Evolutionary conservation across 2,797 vertebrate species (phyloP).

Genomic region (Chanos chanos): DNA sequence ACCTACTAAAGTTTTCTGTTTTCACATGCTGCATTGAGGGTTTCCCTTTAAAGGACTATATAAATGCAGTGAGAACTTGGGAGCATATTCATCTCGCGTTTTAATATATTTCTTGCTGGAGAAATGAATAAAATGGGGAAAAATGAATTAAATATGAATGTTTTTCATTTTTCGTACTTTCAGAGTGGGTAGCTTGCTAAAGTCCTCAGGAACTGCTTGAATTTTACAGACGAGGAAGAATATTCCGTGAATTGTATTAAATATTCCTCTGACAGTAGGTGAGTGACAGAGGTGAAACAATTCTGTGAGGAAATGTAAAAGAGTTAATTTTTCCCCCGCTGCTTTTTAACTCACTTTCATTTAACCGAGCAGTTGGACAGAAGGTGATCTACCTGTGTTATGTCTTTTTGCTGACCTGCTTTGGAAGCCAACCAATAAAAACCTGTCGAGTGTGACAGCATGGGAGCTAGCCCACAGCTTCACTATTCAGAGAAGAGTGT

Average conservation of each 20-base stretch:
- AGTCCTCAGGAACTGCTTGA: slow-evolving; percentile 13
- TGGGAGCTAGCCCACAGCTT: slow-evolving; percentile 3
- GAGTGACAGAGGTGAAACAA: no score
- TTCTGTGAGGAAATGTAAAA: no score
- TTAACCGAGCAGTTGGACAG: no score
- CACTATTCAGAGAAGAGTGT: no score
- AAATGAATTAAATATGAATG: slow-evolving; percentile 33
- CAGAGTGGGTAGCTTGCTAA: slow-evolving; percentile 7
- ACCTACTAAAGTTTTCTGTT: neutral
- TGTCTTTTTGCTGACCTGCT: no score
- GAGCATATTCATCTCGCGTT: slow-evolving; percentile 30
- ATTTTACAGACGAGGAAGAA: neutral
- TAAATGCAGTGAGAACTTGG: slow-evolving; percentile 18
- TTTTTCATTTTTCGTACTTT: slow-evolving; percentile 40
- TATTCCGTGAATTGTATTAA: no score
- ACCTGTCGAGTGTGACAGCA: no score
- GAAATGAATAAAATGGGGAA: slow-evolving; percentile 33
- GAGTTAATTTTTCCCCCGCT: no score
- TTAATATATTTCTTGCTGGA: slow-evolving; percentile 24
- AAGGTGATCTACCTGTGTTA: no score
- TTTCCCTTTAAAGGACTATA: slow-evolving; percentile 13
- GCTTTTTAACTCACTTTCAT: no score
- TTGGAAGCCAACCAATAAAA: no score
- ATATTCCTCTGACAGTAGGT: no score
- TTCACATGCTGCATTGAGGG: slow-evolving; percentile 8